phyloP scores from a whole-genome alignment of 2,113 vertebrate genomes.

The Saguinus midas region DNA sequence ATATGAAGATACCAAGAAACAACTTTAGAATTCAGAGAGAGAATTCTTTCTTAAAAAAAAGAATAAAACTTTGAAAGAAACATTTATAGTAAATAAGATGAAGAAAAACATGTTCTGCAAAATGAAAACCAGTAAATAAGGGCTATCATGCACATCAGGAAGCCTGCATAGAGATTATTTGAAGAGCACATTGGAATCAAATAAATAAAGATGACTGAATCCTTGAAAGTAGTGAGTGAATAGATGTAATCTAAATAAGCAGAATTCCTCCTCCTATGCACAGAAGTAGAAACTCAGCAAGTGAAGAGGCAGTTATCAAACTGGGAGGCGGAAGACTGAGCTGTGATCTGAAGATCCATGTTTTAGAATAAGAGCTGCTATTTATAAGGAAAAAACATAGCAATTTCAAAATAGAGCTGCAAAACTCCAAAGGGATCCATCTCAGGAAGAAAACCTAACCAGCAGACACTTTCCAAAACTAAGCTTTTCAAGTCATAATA shows the following conservation, averaged over 20 bases:
- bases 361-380: slow-evolving; percentile 88
- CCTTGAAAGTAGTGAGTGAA: slow-evolving; percentile 86
- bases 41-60: slow-evolving; percentile 88
- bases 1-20: slow-evolving; percentile 93
- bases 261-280: slow-evolving; percentile 88
- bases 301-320: slow-evolving; percentile 89
- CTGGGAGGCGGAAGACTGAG: slow-evolving; percentile 87
- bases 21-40: slow-evolving; percentile 88
- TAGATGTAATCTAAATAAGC: slow-evolving; percentile 89
- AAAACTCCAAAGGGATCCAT: slow-evolving; percentile 68
- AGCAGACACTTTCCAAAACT: slow-evolving; percentile 67
- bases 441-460: slow-evolving; percentile 43
- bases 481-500: slow-evolving; percentile 77
- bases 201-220: slow-evolving; percentile 88
- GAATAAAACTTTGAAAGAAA: slow-evolving; percentile 90
- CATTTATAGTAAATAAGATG: slow-evolving; percentile 76
- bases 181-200: slow-evolving; percentile 87
- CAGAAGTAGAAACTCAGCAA: slow-evolving; percentile 91
- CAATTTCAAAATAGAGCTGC: slow-evolving; percentile 82
- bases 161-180: slow-evolving; percentile 88
- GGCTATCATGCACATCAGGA: slow-evolving; percentile 88
- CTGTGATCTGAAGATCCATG: slow-evolving; percentile 85
- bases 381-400: slow-evolving; percentile 84
- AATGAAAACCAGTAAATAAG: slow-evolving; percentile 91
- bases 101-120: slow-evolving; percentile 81